Base-by-base conservation (phyloP, 1,140 invertebrate species). In the Drosophila mauritiana region DNA sequence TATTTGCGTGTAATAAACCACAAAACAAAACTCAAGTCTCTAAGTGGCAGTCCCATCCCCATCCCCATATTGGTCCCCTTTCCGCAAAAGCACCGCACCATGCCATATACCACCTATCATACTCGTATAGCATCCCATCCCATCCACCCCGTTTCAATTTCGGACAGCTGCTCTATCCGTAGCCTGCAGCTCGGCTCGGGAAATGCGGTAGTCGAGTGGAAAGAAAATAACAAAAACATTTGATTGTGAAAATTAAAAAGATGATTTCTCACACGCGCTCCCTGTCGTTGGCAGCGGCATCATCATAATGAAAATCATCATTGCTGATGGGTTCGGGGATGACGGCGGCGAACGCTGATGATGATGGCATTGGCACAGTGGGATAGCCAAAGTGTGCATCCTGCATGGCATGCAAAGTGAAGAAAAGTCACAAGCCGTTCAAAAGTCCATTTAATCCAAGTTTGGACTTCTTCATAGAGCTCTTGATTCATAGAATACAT, bases 1-100 rank as follows among this genome's bases (percentile, higher is more conserved):
- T 89, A 89, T 89, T 89, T 89, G 84, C 84, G 84, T 84, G 80
- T 80, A 84, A 89, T 89, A 89, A 89, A 89, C 84, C 84, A 80
- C 84, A 89, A 88, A 86, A 76, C 67, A 88, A 83, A 86, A 78
- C 69, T 64, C 52, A 40, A 56, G 52, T 72, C 55, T 52, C 56
- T 55, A 57, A 56, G 57, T 51, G 46, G 37, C 63, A 46, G 46
- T 54, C 31, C 51, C 43, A 53, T 70, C 20, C 42, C 27, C 27
- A 8, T 31, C 7, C 27, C 27, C 27, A 2, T 8, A 31, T 8
- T 2, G 7, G 15, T 17, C 40, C 40, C 40, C n/a, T 8, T 31
- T 43, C 8, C 17, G 11, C 42, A 45, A 45, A 45, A 45, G 42
- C 42, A 22, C 42, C 17, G 42, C 42, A 13, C 39, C 48, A 17